phyloP scores from a whole-genome alignment of 2,888 invertebrate species.

The Cosmia pyralina region DNA sequence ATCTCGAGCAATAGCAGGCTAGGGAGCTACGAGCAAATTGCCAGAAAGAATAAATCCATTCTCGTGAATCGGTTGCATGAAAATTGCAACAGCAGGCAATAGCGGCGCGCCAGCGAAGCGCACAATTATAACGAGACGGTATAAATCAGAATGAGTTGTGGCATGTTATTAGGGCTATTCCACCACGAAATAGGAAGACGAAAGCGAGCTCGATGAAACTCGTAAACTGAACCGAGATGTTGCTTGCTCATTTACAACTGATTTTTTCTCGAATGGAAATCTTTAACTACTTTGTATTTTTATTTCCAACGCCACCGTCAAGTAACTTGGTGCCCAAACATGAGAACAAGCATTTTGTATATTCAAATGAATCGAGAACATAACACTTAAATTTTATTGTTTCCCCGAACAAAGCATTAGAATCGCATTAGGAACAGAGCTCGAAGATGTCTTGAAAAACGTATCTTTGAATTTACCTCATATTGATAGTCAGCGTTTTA shows the following conservation, averaged over 20 bases:
- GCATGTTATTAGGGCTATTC: slow-evolving; percentile 89
- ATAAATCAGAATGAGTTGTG: slow-evolving; percentile 91
- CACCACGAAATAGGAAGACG: slow-evolving; percentile 85
- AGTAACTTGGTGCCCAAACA: slow-evolving; percentile 48
- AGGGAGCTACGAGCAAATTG: slow-evolving; percentile 83
- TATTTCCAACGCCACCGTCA: slow-evolving; percentile 62
- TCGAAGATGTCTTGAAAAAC: slow-evolving; percentile 59
- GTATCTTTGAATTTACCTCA: slow-evolving; percentile 63
- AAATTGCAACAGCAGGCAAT: slow-evolving; percentile 88
- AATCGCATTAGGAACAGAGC: slow-evolving; percentile 65
- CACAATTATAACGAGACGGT: slow-evolving; percentile 89
- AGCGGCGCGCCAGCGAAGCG: slow-evolving; percentile 87
- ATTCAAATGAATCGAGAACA: slow-evolving; percentile 69
- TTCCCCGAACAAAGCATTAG: slow-evolving; percentile 68
- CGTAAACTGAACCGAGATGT: slow-evolving; percentile 76
- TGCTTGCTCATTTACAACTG: slow-evolving; percentile 72
- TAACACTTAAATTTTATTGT: slow-evolving; percentile 71
- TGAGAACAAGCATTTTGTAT: slow-evolving; percentile 63
- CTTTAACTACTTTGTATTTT: slow-evolving; percentile 61
- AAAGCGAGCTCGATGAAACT: slow-evolving; percentile 81
- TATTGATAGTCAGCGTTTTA: slow-evolving; percentile 66
- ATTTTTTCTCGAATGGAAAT: slow-evolving; percentile 69
- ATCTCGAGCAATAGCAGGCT: slow-evolving; percentile 77
- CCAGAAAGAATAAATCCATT: slow-evolving; percentile 87
- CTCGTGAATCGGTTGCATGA: slow-evolving; percentile 87